Evolutionary conservation across 2,797 vertebrate species (phyloP).

Genomic region (Sebastes variabilis): DNA sequence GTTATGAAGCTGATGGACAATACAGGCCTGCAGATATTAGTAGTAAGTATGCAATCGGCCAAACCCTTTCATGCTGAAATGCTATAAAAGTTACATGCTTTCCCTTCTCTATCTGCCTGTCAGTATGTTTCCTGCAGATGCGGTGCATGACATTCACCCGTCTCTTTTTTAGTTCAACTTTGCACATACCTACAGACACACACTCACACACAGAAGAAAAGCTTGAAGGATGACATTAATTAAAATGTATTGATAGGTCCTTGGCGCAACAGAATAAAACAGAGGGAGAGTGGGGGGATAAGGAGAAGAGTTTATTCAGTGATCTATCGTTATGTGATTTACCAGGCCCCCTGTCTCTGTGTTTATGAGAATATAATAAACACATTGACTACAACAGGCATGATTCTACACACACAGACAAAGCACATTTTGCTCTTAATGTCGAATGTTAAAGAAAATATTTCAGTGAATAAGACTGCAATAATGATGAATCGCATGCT

Average conservation of each 20-base stretch:
- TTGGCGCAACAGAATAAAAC: slow-evolving; percentile 11
- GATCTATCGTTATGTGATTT: slow-evolving; percentile 73
- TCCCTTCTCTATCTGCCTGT: background rate
- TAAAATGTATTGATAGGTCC: slow-evolving; percentile 28
- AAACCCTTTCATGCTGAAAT: background rate
- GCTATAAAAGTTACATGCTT: background rate
- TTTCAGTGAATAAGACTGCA: background rate
- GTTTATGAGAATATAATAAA: slow-evolving; percentile 77
- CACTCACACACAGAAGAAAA: background rate
- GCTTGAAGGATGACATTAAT: slow-evolving; percentile 19
- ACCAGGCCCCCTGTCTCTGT: slow-evolving; percentile 62
- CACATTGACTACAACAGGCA: slow-evolving; percentile 33
- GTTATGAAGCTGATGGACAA: background rate
- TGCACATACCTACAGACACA: background rate
- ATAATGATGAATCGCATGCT: too few relatives aligned
- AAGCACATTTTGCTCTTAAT: too few relatives aligned
- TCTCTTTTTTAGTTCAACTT: background rate
- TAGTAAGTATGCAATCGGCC: background rate
- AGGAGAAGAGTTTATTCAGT: slow-evolving; percentile 54
- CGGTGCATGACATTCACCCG: background rate
- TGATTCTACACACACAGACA: background rate
- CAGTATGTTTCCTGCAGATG: background rate
- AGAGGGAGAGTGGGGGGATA: background rate
- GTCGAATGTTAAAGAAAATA: background rate
- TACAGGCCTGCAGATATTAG: background rate